Evolutionary conservation across 1,140 invertebrate genomes (phyloP).

Genomic region (Drosophila littoralis): DNA sequence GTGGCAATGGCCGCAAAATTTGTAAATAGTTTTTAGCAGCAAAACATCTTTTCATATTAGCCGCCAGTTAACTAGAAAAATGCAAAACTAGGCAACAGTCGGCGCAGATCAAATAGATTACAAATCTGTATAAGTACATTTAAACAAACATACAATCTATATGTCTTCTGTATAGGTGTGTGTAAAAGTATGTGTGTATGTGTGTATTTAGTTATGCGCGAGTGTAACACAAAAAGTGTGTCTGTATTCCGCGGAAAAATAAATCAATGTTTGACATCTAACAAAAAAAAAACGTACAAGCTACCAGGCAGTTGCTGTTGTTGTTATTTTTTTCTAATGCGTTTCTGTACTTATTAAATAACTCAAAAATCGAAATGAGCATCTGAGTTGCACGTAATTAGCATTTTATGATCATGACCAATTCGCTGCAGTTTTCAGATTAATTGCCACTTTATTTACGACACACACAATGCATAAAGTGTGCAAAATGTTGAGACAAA

Average conservation of each 20-base stretch:
- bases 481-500: constrained; percentile 33
- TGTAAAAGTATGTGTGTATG: neutral
- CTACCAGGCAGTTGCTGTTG: constrained; percentile 25
- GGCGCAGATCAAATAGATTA: constrained; percentile 82
- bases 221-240: constrained; percentile 59
- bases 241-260: constrained; percentile 73
- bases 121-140: constrained; percentile 24
- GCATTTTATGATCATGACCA: constrained; percentile 79
- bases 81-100: constrained; percentile 64
- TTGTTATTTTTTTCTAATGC: constrained; percentile 36
- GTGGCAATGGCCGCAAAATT: constrained; percentile 39
- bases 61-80: constrained; percentile 56
- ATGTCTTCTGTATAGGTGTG: constrained; percentile 10
- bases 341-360: constrained; percentile 61
- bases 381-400: constrained; percentile 73
- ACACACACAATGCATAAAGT: constrained; percentile 38
- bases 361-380: constrained; percentile 57
- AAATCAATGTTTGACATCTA: constrained; percentile 78
- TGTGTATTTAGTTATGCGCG: constrained; percentile 44
- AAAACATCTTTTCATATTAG: constrained; percentile 56
- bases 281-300: constrained; percentile 32
- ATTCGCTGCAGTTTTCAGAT: constrained; percentile 75
- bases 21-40: constrained; percentile 40
- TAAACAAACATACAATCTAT: constrained; percentile 18
- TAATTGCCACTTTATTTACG: constrained; percentile 76